Conservation (phyloP, 2,888 invertebrate genomes). For the Empis livida region DNA sequence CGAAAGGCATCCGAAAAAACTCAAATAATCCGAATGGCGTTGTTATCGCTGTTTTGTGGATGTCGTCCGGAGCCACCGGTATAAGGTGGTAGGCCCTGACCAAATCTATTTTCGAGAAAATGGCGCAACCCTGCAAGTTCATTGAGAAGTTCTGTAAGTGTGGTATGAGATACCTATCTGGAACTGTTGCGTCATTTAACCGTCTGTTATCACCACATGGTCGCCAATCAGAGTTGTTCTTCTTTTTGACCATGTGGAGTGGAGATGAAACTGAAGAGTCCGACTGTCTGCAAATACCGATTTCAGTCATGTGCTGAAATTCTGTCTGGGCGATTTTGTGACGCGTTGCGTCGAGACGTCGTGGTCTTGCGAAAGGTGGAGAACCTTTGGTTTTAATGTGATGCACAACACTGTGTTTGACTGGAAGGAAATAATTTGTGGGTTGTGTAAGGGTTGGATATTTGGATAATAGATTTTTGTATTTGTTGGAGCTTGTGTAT, state of each 20-base stretch:
- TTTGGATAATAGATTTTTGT: no score
- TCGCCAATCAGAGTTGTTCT: not conserved
- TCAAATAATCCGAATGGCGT: slow-evolving; percentile 25
- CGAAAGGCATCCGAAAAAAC: slow-evolving; percentile 20
- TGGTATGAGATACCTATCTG: not conserved
- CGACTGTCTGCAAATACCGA: not conserved
- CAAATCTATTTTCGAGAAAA: slow-evolving; percentile 16
- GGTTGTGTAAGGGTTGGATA: no score
- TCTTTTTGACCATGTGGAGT: not conserved
- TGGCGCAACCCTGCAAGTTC: not conserved
- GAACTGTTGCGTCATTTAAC: slow-evolving; percentile 4
- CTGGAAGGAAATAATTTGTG: no score
- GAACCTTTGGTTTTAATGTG: no score
- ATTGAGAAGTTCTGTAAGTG: not conserved
- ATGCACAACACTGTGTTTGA: no score
- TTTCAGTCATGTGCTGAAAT: not conserved
- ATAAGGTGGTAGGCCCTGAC: slow-evolving; percentile 24
- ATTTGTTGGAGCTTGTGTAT: no score
- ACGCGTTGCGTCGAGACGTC: not conserved
- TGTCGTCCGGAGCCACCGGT: slow-evolving; percentile 19
- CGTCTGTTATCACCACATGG: not conserved
- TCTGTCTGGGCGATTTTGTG: not conserved
- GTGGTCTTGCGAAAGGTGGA: not conserved
- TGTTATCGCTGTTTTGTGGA: slow-evolving; percentile 22
- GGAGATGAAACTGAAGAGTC: not conserved